These are phyloP conservation scores for Cettia cetti DNA, from an alignment of 2,113 vertebrate species.

Conservation along the genomic window DNA sequence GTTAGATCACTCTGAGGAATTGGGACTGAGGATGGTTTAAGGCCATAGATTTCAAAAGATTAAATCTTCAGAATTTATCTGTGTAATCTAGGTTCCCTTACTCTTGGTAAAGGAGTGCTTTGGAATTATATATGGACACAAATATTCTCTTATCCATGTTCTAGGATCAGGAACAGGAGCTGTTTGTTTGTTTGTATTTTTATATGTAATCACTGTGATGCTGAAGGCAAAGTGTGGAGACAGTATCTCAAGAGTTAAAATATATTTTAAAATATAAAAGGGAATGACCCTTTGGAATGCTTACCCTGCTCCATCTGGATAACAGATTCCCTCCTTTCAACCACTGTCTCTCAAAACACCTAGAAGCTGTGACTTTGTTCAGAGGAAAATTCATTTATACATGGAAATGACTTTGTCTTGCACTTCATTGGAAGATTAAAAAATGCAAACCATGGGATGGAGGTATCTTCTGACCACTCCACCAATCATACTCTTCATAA, in stretches of 20 bases:
- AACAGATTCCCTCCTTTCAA: background rate
- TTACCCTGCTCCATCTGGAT: background rate
- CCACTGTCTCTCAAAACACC: background rate
- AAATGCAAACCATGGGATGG: background rate
- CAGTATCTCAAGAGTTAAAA: background rate
- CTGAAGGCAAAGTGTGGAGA: background rate
- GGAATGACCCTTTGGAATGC: background rate
- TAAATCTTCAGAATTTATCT: slow-evolving; percentile 50
- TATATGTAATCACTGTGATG: background rate
- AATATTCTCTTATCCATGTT: background rate
- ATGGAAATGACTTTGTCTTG: background rate
- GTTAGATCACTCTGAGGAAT: slow-evolving; percentile 10
- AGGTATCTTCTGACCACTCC: background rate
- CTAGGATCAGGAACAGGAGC: background rate
- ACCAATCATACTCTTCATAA: background rate
- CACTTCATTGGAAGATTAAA: background rate
- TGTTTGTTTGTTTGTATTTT: background rate
- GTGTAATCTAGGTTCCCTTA: background rate
- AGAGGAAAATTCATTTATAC: background rate
- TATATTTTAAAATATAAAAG: background rate
- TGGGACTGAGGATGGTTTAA: background rate
- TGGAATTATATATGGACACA: background rate
- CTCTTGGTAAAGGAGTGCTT: background rate
- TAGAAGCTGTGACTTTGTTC: background rate
- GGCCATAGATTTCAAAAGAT: slow-evolving; percentile 19